Conservation (phyloP, 2,888 invertebrate species). For the Drosophila meridiana region DNA sequence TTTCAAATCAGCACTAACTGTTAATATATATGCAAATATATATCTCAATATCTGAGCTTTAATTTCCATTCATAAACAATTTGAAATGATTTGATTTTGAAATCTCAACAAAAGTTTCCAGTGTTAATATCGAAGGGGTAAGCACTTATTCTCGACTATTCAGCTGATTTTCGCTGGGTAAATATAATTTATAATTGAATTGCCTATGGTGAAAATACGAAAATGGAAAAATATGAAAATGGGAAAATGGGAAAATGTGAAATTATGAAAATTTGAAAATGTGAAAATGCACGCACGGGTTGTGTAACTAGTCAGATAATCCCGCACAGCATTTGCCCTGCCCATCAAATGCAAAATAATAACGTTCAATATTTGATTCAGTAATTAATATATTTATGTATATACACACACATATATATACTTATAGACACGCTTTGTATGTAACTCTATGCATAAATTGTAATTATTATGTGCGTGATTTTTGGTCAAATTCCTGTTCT, state of each 20-base stretch:
- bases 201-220: conserved; percentile 21
- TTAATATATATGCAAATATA: background rate
- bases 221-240: background rate
- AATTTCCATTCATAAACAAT: background rate
- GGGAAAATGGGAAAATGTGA: conserved; percentile 23
- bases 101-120: background rate
- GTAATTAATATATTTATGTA: conserved; percentile 53
- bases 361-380: conserved; percentile 57
- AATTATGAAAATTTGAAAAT: conserved; percentile 8
- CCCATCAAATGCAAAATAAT: conserved; percentile 45
- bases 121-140: background rate
- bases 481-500: conserved; percentile 57
- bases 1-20: background rate
- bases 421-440: background rate
- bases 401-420: background rate
- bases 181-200: conserved; percentile 62
- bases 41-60: background rate
- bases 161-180: conserved; percentile 20
- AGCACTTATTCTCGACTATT: conserved; percentile 1
- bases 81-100: background rate
- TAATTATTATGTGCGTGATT: conserved; percentile 74
- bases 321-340: conserved; percentile 14
- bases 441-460: conserved; percentile 43
- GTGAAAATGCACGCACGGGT: conserved; percentile 26
- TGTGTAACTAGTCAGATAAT: conserved; percentile 21